Evolutionary conservation across 2,113 vertebrate species (phyloP).

Genomic region (Hippoglossus stenolepis): DNA sequence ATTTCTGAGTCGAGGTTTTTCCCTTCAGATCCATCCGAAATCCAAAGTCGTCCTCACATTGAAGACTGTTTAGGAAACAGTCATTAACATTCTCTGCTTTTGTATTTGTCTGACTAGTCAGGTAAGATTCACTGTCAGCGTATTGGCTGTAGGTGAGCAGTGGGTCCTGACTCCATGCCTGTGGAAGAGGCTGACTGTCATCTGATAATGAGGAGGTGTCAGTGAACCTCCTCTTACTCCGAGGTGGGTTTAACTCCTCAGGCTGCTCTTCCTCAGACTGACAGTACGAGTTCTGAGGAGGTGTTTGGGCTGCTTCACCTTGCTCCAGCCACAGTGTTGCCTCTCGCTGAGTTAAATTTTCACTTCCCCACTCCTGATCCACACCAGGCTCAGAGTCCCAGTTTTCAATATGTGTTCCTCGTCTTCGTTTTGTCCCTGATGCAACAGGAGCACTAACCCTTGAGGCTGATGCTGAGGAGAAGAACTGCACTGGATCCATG

Average conservation of each 20-base stretch:
- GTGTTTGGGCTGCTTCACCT: not conserved
- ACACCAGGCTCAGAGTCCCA: not conserved
- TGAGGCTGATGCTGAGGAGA: not conserved
- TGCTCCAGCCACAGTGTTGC: conserved; percentile 15
- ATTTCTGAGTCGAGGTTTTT: conserved; percentile 68
- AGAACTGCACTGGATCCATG: conserved; percentile 10
- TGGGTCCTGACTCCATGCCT: conserved; percentile 56
- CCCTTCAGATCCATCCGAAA: not conserved
- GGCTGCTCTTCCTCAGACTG: conserved; percentile 42
- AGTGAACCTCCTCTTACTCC: conserved; percentile 49
- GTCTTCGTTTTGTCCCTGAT: conserved; percentile 59
- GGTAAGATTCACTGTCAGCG: conserved; percentile 28
- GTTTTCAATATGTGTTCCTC: conserved; percentile 7
- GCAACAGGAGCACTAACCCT: not conserved
- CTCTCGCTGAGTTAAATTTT: conserved; percentile 25
- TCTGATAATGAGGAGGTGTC: not conserved
- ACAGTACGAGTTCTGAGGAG: not conserved
- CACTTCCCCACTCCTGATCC: not conserved
- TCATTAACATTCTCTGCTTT: not conserved
- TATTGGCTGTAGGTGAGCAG: conserved; percentile 37
- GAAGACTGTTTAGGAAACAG: conserved; percentile 39
- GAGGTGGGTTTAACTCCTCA: conserved; percentile 51
- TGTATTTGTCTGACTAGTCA: not conserved
- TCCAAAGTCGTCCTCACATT: conserved; percentile 44
- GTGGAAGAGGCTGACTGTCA: conserved; percentile 35